Percentiles rank a stretch among this genome's conserved stretches.
Evolutionary conservation across 1,140 invertebrate genomes (phyloP).

Genomic region (Drosophila serrata): DNA sequence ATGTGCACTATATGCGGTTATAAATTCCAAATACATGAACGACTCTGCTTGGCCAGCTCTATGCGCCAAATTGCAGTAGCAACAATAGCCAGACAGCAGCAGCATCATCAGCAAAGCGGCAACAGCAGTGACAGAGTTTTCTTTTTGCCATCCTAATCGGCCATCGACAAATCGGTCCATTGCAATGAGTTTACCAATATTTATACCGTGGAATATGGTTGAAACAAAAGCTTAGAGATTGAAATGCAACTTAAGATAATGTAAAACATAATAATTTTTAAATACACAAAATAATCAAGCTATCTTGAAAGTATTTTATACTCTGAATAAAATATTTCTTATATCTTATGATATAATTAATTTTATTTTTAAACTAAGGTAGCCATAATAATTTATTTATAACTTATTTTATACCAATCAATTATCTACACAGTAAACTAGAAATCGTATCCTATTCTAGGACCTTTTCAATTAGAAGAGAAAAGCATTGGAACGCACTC

Average conservation of each 20-base stretch:
- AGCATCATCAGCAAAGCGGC: conserved; percentile 35
- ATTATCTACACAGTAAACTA: conserved; percentile 4
- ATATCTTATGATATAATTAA: background rate
- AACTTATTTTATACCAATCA: too few species aligned
- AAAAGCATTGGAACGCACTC: conserved; percentile 56
- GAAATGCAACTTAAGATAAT: background rate
- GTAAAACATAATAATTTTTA: background rate
- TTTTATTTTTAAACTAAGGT: background rate
- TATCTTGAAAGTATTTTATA: background rate
- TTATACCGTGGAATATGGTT: conserved; percentile 37
- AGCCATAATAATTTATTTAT: background rate
- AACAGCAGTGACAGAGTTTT: conserved; percentile 56
- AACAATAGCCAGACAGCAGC: conserved; percentile 26
- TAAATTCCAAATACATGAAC: conserved; percentile 84
- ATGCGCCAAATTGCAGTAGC: conserved; percentile 79
- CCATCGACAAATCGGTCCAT: conserved; percentile 33
- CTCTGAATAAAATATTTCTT: background rate
- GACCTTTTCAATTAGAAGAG: conserved; percentile 35
- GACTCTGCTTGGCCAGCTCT: conserved; percentile 71
- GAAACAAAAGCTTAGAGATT: too few species aligned
- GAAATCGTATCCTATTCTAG: background rate
- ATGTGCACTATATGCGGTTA: conserved; percentile 83
- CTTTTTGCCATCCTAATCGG: conserved; percentile 57
- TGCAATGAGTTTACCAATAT: conserved; percentile 58
- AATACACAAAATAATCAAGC: background rate